Percentiles rank a stretch among this genome's conserved stretches.
phyloP scores from a whole-genome alignment of 2,797 vertebrate species.

The Sebastes kiyomatsui region DNA sequence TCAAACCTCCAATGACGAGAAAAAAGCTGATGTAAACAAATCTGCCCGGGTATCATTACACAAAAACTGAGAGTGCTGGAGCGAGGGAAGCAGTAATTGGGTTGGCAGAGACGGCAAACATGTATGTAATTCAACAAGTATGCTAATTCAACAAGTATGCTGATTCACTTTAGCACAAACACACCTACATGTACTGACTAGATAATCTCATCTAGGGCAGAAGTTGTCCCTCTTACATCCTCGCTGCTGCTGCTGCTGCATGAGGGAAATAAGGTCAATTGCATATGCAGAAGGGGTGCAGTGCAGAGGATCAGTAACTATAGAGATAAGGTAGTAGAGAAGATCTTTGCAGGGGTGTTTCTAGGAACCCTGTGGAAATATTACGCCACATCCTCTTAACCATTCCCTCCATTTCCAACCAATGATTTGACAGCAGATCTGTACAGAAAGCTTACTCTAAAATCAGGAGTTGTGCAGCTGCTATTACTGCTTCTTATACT shows the following conservation, averaged over 20 bases:
- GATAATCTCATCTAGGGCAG: slow-evolving; percentile 38
- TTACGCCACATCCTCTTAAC: not conserved
- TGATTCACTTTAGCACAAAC: slow-evolving; percentile 29
- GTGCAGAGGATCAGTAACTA: not conserved
- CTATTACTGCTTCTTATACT: not conserved
- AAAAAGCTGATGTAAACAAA: not conserved
- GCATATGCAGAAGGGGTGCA: not conserved
- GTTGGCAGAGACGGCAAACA: slow-evolving; percentile 14
- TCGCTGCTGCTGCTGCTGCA: not conserved
- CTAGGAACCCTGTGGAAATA: not conserved
- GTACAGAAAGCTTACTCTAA: not conserved
- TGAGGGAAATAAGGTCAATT: slow-evolving; percentile 28
- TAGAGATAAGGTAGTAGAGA: not conserved
- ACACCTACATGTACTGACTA: not conserved
- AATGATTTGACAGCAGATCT: not conserved
- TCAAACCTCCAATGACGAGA: not conserved
- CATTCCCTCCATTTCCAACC: not conserved
- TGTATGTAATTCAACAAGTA: slow-evolving; percentile 16
- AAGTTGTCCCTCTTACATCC: slow-evolving; percentile 5
- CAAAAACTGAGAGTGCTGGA: slow-evolving; percentile 16
- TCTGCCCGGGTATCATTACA: slow-evolving; percentile 26
- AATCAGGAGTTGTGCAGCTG: not conserved
- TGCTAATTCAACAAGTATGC: slow-evolving; percentile 10
- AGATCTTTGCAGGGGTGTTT: not conserved
- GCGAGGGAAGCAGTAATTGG: slow-evolving; percentile 24